phyloP scores from a whole-genome alignment of 2,113 vertebrate genomes.

The Herpetotheres cachinnans region DNA sequence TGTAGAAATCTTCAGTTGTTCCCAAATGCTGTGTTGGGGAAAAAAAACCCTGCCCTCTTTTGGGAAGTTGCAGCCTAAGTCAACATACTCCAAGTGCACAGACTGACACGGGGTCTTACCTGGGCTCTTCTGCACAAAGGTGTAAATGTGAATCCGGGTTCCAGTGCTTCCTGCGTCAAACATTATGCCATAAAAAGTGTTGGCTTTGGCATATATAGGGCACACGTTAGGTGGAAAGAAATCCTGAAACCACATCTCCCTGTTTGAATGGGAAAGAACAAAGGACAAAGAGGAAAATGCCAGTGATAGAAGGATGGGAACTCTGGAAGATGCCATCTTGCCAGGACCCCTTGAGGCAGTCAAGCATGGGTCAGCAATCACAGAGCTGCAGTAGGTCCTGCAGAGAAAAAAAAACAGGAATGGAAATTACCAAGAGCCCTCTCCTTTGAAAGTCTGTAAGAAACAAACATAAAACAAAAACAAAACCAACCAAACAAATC shows the following conservation, averaged over 20 bases:
- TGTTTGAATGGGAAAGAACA: constrained; percentile 78
- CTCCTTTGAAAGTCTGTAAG: background rate
- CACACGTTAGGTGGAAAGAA: constrained; percentile 82
- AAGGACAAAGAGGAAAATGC: constrained; percentile 73
- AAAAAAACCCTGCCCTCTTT: background rate
- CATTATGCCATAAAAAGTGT: constrained; percentile 91
- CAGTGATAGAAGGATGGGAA: constrained; percentile 66
- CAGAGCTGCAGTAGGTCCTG: constrained; percentile 31
- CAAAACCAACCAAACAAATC: background rate
- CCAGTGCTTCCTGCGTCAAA: constrained; percentile 98
- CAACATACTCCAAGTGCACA: background rate
- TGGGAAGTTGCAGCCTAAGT: background rate
- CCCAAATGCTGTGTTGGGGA: background rate
- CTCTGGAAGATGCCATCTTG: constrained; percentile 75
- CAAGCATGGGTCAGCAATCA: background rate
- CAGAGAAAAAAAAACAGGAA: background rate
- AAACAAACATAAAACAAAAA: background rate
- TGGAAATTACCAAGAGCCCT: background rate
- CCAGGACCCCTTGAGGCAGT: background rate
- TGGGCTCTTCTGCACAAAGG: constrained; percentile 89
- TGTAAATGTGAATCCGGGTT: constrained; percentile 96
- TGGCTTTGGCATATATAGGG: constrained; percentile 66
- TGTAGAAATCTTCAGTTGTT: background rate
- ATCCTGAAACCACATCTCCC: constrained; percentile 83
- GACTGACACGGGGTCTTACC: constrained; percentile 65